Evolutionary conservation across 2,888 invertebrate genomes (phyloP), one percentile per base, ranked within the genome.

Genomic region (Mechanitis mazaeus): DNA sequence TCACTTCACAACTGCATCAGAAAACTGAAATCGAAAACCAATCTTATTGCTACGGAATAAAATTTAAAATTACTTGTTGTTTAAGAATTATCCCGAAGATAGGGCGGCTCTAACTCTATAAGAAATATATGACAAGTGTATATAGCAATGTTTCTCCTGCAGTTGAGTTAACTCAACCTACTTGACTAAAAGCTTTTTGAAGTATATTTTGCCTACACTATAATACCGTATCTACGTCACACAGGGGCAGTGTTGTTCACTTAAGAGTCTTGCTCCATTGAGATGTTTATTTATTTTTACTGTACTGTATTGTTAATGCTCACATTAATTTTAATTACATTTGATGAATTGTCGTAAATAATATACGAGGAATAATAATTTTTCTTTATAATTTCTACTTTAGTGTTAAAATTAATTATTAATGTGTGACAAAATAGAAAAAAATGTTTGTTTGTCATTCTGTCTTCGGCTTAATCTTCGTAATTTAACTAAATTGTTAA

Each of bases 1-100:
- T 79, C 85, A 80, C 82, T 85, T 75, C 80, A 80, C 62, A 55
- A 62, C 59, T 67, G 61, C 62, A 54, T 65, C 54, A 63, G 45
- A 50, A 11, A 9, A n/a, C 33, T 5, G 33, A 33, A 56, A 50
- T n/a, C 54, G 20, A 58, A 55, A 54, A 45, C 42, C 45, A 20
- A 54, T 58, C 47, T 35, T 65, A 60, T 60, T 42, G 3, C 61
- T 2, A 28, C 2, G 42, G 0, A 2, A 35, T 65, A 67, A 59
- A 57, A 59, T 55, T 60, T 55, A 57, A 64, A 68, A 64, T 31
- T 64, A 1, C 1, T 38, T 42, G 28, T 3, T 11, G 3, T 31
- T 3, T 12, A 53, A 28, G 35, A 42, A 35, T 56, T 28, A 11
- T 46, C 45, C 56, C 35, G 50, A 67, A 63, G 64, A 63, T 54